These are phyloP conservation scores for Chaetodon trifasciatus DNA, from an alignment of 2,797 vertebrate genomes.

Conservation along the genomic window DNA sequence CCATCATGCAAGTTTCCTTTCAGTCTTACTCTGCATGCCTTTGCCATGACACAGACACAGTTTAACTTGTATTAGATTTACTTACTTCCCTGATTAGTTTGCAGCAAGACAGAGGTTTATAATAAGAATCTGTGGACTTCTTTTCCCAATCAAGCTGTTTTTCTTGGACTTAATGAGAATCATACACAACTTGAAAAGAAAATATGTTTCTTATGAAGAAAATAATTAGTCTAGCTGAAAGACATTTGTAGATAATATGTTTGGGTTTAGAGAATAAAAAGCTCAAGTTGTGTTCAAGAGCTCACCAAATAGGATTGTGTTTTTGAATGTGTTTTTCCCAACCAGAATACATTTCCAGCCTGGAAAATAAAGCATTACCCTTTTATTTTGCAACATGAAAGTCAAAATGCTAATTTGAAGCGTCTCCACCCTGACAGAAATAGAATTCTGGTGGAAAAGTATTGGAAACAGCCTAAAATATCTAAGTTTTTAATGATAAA, in stretches of 20 bases:
- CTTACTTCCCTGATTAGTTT: background rate
- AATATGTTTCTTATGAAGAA: background rate
- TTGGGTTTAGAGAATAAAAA: background rate
- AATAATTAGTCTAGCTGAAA: background rate
- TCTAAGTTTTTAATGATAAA: background rate
- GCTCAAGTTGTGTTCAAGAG: background rate
- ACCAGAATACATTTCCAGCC: background rate
- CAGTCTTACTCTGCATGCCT: background rate
- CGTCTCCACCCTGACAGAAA: background rate
- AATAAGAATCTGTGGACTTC: background rate
- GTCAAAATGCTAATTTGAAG: background rate
- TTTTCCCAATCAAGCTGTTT: background rate
- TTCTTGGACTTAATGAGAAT: background rate
- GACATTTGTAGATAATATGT: background rate
- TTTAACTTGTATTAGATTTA: background rate
- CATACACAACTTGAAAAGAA: conserved; percentile 3
- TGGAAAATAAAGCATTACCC: background rate
- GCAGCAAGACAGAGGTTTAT: background rate
- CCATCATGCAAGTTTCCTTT: conserved; percentile 10
- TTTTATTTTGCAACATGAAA: background rate
- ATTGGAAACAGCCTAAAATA: background rate
- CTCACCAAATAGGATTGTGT: background rate
- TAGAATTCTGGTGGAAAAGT: background rate
- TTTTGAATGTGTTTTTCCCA: background rate
- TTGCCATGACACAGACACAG: background rate